Conservation (phyloP, 2,113 vertebrate species). For the Actenoides lindsayi region DNA sequence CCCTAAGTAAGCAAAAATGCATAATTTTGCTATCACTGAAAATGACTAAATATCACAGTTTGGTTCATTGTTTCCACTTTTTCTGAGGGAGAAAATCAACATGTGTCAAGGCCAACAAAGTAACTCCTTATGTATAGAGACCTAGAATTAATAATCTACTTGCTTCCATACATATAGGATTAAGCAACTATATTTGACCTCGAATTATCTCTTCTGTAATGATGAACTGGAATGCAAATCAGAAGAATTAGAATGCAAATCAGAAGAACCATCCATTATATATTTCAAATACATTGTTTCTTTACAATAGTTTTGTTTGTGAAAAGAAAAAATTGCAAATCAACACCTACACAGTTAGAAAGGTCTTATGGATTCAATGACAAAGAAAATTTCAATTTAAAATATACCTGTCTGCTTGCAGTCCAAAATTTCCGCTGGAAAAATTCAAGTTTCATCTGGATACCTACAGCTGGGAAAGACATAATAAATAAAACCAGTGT, state of each 20-base stretch:
- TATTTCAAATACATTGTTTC: neutral
- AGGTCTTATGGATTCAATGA: neutral
- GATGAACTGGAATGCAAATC: neutral
- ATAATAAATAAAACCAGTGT: neutral
- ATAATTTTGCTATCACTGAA: neutral
- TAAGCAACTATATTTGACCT: neutral
- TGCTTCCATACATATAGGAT: neutral
- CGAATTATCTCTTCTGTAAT: neutral
- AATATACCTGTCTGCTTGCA: conserved; percentile 93
- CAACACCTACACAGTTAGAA: neutral
- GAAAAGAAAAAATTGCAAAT: neutral
- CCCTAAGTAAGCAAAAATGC: neutral
- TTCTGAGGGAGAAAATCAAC: neutral
- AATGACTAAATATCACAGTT: neutral
- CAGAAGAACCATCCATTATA: neutral
- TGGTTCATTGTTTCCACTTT: neutral
- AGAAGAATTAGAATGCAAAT: neutral
- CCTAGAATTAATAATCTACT: neutral
- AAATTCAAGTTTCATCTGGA: conserved; percentile 99
- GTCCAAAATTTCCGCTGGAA: conserved; percentile 99
- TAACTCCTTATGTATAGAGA: neutral
- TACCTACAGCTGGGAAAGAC: conserved; percentile 91
- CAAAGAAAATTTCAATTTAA: neutral
- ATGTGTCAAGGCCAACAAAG: neutral
- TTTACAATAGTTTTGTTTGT: neutral